Percentiles rank a stretch among this genome's conserved stretches.
These are phyloP conservation scores for Gambusia affinis DNA, from an alignment of 2,113 vertebrate genomes.

Conservation along the genomic window DNA sequence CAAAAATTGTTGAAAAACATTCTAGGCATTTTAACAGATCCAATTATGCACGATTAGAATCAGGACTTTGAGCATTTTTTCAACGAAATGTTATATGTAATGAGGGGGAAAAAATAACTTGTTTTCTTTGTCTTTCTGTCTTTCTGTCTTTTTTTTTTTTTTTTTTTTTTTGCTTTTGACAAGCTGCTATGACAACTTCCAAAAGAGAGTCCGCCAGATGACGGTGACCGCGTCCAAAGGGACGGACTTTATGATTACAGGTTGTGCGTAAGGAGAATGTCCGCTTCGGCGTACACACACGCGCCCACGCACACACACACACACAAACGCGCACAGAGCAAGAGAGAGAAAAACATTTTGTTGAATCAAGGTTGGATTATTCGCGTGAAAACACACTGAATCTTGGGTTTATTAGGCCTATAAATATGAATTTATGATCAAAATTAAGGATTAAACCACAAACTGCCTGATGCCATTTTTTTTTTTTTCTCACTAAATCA, in stretches of 20 bases:
- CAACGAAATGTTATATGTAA: not conserved
- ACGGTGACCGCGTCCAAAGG: slow-evolving; percentile 43
- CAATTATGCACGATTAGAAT: not conserved
- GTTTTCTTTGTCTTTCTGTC: not conserved
- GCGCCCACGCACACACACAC: not conserved
- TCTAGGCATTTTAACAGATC: not conserved
- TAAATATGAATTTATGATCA: not conserved
- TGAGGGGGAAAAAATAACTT: not conserved
- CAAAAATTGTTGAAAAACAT: not conserved
- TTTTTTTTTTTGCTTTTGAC: slow-evolving; percentile 25
- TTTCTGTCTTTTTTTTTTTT: not conserved
- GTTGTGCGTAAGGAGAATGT: slow-evolving; percentile 50
- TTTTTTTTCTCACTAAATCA: slow-evolving; percentile 25
- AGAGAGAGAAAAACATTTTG: not conserved
- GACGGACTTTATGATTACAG: slow-evolving; percentile 52
- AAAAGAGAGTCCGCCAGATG: slow-evolving; percentile 33
- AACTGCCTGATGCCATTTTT: slow-evolving; percentile 32
- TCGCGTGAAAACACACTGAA: not conserved
- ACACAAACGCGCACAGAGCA: not conserved
- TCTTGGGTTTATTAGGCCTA: not conserved
- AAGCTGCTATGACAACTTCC: slow-evolving; percentile 37
- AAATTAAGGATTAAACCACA: not conserved
- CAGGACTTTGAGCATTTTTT: not conserved
- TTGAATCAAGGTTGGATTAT: not conserved
- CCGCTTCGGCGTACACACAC: not conserved